These are phyloP conservation scores for Hymenochirus boettgeri DNA, from an alignment of 2,113 vertebrate genomes.

Conservation along the genomic window DNA sequence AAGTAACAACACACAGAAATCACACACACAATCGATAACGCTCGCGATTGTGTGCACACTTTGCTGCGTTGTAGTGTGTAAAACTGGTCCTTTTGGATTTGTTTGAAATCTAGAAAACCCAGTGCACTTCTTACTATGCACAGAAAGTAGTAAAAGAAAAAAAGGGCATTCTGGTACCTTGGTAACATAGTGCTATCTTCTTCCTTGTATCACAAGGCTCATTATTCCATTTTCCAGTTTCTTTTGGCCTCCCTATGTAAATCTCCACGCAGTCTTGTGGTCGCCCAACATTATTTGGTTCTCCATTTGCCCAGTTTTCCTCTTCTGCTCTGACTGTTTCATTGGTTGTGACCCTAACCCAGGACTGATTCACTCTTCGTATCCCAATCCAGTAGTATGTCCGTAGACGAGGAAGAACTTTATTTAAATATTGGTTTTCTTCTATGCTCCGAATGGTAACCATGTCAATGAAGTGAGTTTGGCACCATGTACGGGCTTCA, in stretches of 20 bases:
- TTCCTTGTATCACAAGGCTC: constrained; percentile 59
- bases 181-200: constrained; percentile 82
- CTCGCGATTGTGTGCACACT: too few species aligned
- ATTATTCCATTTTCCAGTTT: constrained; percentile 83
- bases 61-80: too few species aligned
- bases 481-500: constrained; percentile 68
- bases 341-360: constrained; percentile 90
- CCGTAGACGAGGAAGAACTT: constrained; percentile 44
- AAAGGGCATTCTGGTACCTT: too few species aligned
- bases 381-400: constrained; percentile 91
- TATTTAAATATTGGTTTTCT: constrained; percentile 75
- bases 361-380: constrained; percentile 64
- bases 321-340: constrained; percentile 68
- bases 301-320: constrained; percentile 75
- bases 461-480: constrained; percentile 70
- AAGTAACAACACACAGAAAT: too few species aligned
- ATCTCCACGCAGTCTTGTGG: constrained; percentile 92
- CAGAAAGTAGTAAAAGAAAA: too few species aligned
- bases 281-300: constrained; percentile 75
- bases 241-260: constrained; percentile 63
- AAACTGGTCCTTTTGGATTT: too few species aligned
- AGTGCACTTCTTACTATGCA: too few species aligned
- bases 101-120: too few species aligned
- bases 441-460: constrained; percentile 88
- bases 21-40: too few species aligned